Percentiles rank a stretch among this genome's conserved stretches.
These are phyloP conservation scores for Ochotona princeps DNA, from an alignment of 2,113 vertebrate genomes.

Conservation along the genomic window DNA sequence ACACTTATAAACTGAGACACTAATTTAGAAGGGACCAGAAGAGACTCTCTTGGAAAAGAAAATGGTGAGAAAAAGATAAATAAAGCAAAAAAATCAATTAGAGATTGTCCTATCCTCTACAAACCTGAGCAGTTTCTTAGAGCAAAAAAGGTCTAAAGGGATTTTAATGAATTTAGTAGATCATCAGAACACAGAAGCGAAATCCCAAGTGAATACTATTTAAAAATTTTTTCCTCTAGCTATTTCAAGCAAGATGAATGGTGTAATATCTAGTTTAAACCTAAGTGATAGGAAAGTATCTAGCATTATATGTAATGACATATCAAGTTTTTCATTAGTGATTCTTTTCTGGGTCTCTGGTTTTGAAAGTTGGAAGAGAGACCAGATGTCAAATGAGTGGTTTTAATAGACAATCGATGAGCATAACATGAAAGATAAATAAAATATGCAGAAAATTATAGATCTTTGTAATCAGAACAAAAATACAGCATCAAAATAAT, in stretches of 20 bases:
- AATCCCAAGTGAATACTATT: not conserved
- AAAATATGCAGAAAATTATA: not conserved
- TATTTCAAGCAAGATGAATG: not conserved
- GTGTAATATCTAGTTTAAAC: not conserved
- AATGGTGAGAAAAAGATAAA: not conserved
- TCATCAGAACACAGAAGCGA: not conserved
- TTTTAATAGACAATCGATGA: not conserved
- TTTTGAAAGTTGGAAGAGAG: not conserved
- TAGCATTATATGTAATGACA: not conserved
- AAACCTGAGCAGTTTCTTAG: not conserved
- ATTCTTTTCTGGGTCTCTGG: not conserved
- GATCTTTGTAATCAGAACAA: not conserved
- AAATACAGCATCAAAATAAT: not conserved
- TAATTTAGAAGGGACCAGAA: not conserved
- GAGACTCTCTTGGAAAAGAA: not conserved
- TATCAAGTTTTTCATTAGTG: not conserved
- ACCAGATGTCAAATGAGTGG: conserved; percentile 7
- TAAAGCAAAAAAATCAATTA: not conserved
- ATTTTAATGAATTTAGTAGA: not conserved
- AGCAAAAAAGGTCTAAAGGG: not conserved
- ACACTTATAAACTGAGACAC: not conserved
- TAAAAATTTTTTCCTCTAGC: not conserved
- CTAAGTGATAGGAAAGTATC: not conserved
- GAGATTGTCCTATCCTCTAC: not conserved
- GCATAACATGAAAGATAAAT: not conserved